A percentile compares a stretch with the other conserved stretches of the same genome.
phyloP scores from a whole-genome alignment of 2,113 vertebrate species.

The Chlamydotis undulata region DNA sequence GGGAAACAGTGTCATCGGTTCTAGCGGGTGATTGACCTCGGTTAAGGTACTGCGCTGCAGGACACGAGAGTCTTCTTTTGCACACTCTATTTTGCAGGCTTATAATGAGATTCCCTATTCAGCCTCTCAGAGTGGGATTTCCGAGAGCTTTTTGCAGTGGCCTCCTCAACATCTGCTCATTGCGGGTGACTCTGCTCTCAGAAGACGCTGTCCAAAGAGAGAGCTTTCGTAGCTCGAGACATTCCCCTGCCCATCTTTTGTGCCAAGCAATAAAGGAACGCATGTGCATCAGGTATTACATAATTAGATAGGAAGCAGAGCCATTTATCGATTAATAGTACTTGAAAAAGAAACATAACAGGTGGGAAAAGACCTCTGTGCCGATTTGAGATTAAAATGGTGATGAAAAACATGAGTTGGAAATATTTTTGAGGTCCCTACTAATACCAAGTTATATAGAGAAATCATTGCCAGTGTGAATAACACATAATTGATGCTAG shows the following conservation, averaged over 20 bases:
- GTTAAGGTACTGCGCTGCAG: background rate
- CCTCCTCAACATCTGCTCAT: background rate
- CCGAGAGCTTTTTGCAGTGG: background rate
- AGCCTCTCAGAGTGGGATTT: background rate
- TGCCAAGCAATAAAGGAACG: background rate
- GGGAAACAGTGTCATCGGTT: rapidly evolving
- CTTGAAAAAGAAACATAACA: background rate
- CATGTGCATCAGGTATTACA: too few relatives aligned
- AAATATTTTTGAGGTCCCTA: background rate
- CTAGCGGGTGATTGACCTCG: background rate
- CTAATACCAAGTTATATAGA: background rate
- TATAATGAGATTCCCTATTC: background rate
- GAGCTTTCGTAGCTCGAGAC: rapidly evolving
- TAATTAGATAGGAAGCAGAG: background rate
- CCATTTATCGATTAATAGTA: background rate
- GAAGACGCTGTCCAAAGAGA: background rate
- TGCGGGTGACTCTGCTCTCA: background rate
- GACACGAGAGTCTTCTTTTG: background rate
- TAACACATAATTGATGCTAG: background rate
- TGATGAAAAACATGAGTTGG: background rate
- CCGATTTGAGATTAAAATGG: background rate
- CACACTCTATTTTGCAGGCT: background rate
- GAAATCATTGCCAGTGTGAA: background rate
- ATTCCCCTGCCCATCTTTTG: background rate
- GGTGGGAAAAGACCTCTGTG: background rate